phyloP scores from a whole-genome alignment of 2,888 invertebrate species.

The Clivina fossor region DNA sequence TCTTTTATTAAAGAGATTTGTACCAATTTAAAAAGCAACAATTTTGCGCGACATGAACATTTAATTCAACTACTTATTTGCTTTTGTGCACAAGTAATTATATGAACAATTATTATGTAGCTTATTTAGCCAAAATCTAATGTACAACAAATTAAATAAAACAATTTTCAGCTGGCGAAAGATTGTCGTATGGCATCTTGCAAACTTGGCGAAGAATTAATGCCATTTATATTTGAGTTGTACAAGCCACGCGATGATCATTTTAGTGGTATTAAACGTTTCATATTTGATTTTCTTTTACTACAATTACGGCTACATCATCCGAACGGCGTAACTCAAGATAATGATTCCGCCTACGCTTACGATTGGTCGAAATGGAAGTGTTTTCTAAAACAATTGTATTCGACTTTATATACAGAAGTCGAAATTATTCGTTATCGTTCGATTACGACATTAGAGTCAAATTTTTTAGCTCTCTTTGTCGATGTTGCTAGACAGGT shows the following conservation, averaged over 20 bases:
- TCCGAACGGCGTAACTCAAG: slow-evolving; percentile 52
- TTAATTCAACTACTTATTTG: slow-evolving; percentile 33
- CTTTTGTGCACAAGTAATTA: slow-evolving; percentile 19
- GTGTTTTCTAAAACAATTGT: slow-evolving; percentile 50
- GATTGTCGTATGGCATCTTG: slow-evolving; percentile 49
- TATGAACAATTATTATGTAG: not conserved
- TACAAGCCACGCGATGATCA: slow-evolving; percentile 16
- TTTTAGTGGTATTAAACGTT: slow-evolving; percentile 43
- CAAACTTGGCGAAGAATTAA: slow-evolving; percentile 50
- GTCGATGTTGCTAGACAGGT: slow-evolving; percentile 52
- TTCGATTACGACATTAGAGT: slow-evolving; percentile 37
- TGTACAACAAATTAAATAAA: not conserved
- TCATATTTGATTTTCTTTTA: slow-evolving; percentile 55
- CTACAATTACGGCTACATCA: slow-evolving; percentile 58
- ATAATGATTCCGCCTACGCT: slow-evolving; percentile 49
- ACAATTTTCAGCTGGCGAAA: slow-evolving; percentile 46
- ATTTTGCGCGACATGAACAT: slow-evolving; percentile 41
- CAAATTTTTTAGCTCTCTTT: slow-evolving; percentile 45
- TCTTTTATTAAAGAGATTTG: slow-evolving; percentile 45
- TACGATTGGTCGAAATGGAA: slow-evolving; percentile 53
- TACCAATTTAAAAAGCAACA: slow-evolving; percentile 38
- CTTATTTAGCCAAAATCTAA: slow-evolving; percentile 2
- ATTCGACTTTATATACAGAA: slow-evolving; percentile 48
- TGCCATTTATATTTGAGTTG: slow-evolving; percentile 13
- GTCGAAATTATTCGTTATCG: slow-evolving; percentile 38